Percentiles rank a stretch among this genome's conserved stretches.
Conservation (phyloP, 2,888 invertebrate species). For the Apotomis turbidana region DNA sequence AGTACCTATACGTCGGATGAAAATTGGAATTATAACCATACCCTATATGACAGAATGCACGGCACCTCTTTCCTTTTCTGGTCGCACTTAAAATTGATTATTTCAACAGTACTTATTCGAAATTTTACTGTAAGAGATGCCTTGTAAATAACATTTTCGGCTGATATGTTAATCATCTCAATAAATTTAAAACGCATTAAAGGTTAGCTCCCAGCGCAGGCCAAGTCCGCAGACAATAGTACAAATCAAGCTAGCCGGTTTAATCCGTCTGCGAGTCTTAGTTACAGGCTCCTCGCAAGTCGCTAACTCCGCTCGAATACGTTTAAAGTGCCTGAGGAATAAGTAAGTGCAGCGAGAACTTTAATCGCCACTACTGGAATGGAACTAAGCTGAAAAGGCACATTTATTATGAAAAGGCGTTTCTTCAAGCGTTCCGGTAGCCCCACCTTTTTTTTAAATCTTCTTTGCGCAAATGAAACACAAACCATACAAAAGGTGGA, state of each 20-base stretch:
- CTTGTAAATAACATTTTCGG: too few species aligned
- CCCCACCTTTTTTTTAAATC: too few species aligned
- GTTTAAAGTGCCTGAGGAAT: constrained; percentile 1
- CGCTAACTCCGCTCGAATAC: constrained; percentile 12
- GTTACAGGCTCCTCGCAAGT: constrained; percentile 1
- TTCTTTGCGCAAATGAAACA: too few species aligned
- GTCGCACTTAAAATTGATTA: too few species aligned
- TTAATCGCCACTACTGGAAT: not conserved
- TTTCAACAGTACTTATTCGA: too few species aligned
- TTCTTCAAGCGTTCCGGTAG: too few species aligned
- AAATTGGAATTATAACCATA: too few species aligned
- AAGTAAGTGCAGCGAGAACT: not conserved
- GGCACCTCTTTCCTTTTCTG: too few species aligned
- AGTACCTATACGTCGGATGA: too few species aligned
- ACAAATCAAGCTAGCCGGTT: constrained; percentile 15
- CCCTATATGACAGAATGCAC: too few species aligned
- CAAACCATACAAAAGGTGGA: too few species aligned
- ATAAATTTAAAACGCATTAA: not conserved
- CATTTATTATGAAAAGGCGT: not conserved
- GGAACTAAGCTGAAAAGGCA: not conserved
- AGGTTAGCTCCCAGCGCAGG: constrained; percentile 8
- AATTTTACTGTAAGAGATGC: too few species aligned
- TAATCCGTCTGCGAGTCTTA: constrained; percentile 19
- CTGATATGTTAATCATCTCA: not conserved
- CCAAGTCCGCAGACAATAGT: constrained; percentile 20